These are phyloP conservation scores for Polypterus senegalus DNA, from an alignment of 2,113 vertebrate species.

Conservation along the genomic window DNA sequence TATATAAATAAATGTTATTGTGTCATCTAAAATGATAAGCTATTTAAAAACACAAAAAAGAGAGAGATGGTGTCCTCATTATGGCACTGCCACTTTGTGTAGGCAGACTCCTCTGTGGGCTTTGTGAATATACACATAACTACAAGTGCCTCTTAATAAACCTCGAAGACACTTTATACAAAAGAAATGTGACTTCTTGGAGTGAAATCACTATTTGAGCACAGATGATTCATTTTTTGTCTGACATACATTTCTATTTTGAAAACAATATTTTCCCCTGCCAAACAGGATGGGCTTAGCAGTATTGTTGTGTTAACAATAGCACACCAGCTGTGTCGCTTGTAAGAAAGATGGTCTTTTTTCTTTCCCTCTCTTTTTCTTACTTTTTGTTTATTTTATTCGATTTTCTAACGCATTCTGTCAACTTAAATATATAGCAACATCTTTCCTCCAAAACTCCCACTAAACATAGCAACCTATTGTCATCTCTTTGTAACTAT, in stretches of 20 bases:
- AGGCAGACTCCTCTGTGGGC: too few species aligned
- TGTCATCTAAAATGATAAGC: too few species aligned
- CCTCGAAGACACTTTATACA: too few species aligned
- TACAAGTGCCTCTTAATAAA: too few species aligned
- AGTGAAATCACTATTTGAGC: slow-evolving; percentile 14
- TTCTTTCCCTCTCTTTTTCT: slow-evolving; percentile 12
- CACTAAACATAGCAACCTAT: not conserved
- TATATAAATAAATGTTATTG: too few species aligned
- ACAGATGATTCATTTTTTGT: slow-evolving; percentile 23
- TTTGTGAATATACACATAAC: too few species aligned
- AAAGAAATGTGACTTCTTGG: too few species aligned
- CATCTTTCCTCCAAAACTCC: slow-evolving; percentile 35
- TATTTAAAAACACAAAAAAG: too few species aligned
- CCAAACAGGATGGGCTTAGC: slow-evolving; percentile 15
- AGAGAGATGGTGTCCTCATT: too few species aligned
- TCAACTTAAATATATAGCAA: slow-evolving; percentile 43
- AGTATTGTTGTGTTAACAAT: slow-evolving; percentile 23
- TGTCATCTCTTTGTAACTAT: too few species aligned
- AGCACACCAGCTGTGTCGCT: slow-evolving; percentile 39
- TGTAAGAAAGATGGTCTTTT: slow-evolving; percentile 24
- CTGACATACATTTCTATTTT: slow-evolving; percentile 12
- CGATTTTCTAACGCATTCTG: slow-evolving; percentile 36
- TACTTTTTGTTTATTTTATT: not conserved
- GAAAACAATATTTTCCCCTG: slow-evolving; percentile 16
- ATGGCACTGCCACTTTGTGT: too few species aligned